phyloP scores from a whole-genome alignment of 1,140 invertebrate species.

The Venustaconcha ellipsiformis region DNA sequence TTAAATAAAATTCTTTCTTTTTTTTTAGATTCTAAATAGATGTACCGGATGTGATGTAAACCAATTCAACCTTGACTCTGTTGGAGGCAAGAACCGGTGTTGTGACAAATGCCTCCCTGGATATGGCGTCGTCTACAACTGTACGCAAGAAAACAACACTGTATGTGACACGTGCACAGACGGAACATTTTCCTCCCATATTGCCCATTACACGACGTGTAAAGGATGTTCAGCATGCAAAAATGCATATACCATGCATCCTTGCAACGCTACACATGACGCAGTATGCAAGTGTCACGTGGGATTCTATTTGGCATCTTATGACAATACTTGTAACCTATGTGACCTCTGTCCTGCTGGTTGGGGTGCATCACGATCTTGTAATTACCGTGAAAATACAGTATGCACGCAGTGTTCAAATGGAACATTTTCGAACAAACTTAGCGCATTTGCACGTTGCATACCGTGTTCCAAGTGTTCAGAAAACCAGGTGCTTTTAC shows the following conservation, averaged over 20 bases:
- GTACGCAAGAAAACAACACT: background rate
- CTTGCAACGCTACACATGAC: constrained; percentile 50
- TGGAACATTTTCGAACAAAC: background rate
- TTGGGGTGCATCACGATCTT: constrained; percentile 49
- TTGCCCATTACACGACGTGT: constrained; percentile 25
- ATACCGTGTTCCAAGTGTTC: no score
- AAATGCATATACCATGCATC: constrained; percentile 22
- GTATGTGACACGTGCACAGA: constrained; percentile 15
- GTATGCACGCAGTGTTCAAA: constrained; percentile 52
- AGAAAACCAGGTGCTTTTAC: no score
- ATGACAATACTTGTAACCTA: constrained; percentile 31
- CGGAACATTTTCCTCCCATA: constrained; percentile 10
- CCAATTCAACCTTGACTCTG: background rate
- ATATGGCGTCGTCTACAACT: background rate
- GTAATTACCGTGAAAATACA: constrained; percentile 45
- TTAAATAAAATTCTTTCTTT: background rate
- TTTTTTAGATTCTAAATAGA: background rate
- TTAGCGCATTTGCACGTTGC: no score
- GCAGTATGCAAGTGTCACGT: constrained; percentile 46
- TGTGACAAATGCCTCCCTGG: background rate
- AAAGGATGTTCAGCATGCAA: constrained; percentile 36
- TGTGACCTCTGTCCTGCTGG: constrained; percentile 54
- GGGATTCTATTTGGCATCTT: constrained; percentile 19
- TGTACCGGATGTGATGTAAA: background rate
- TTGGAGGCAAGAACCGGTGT: background rate